Conservation (phyloP, 1,140 invertebrate species). For the Panagrolaimus sp. region DNA sequence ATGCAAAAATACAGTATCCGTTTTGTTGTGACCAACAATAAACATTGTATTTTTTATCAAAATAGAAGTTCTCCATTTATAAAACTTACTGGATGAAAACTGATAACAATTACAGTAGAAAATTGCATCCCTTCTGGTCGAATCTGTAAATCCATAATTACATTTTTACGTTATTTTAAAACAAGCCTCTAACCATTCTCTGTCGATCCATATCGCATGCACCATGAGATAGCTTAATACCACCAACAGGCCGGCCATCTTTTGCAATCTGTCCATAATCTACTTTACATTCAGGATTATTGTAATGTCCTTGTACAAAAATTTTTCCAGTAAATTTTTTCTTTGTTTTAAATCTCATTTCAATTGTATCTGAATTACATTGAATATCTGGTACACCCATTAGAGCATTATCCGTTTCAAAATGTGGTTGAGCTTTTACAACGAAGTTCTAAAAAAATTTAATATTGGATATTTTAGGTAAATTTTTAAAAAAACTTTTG, state of each 20-base stretch:
- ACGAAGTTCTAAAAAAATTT: too few species aligned
- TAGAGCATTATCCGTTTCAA: conserved; percentile 46
- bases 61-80: too few species aligned
- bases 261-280: conserved; percentile 45
- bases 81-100: conserved; percentile 50
- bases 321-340: conserved; percentile 45
- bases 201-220: conserved; percentile 57
- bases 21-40: too few species aligned
- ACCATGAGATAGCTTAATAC: conserved; percentile 52
- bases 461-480: too few species aligned
- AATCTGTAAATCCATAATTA: conserved; percentile 23
- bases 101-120: conserved; percentile 53
- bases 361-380: conserved; percentile 56
- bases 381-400: conserved; percentile 49
- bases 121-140: conserved; percentile 55
- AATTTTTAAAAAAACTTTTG: too few species aligned
- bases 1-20: too few species aligned
- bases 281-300: conserved; percentile 54
- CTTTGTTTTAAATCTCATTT: conserved; percentile 54
- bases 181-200: conserved; percentile 33
- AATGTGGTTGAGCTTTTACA: too few species aligned
- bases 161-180: neutral
- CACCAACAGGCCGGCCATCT: conserved; percentile 43
- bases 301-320: conserved; percentile 53
- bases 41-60: too few species aligned